phyloP scores from a whole-genome alignment of 2,113 vertebrate species.

The Romanogobio albipinnatus region DNA sequence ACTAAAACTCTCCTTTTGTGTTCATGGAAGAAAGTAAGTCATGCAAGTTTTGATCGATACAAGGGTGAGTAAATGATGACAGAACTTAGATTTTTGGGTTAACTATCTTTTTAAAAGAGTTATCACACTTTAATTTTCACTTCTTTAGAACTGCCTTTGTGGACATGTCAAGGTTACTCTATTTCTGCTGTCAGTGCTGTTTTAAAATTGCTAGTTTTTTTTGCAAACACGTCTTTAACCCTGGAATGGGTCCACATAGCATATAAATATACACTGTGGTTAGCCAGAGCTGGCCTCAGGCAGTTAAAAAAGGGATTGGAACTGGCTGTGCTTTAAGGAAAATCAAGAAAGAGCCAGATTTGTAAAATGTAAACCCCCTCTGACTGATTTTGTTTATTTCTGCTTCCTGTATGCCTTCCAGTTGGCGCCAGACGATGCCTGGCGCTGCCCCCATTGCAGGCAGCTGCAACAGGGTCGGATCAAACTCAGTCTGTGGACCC shows the following conservation, averaged over 20 bases:
- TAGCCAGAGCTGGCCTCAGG: slow-evolving; percentile 44
- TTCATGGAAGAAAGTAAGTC: neutral
- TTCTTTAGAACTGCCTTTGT: slow-evolving; percentile 5
- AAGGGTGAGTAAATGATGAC: neutral
- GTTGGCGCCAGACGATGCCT: slow-evolving; percentile 96
- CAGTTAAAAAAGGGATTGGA: slow-evolving; percentile 45
- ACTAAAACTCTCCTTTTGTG: neutral
- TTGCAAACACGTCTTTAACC: slow-evolving; percentile 43
- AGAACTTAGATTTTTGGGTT: neutral
- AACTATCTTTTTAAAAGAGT: neutral
- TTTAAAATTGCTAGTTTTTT: slow-evolving; percentile 54
- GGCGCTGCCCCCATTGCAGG: slow-evolving; percentile 98
- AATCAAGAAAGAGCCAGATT: slow-evolving; percentile 29
- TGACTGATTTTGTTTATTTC: slow-evolving; percentile 61
- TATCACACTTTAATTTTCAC: neutral
- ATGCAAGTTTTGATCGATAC: neutral
- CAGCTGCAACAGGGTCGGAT: slow-evolving; percentile 98
- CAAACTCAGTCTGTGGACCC: slow-evolving; percentile 95
- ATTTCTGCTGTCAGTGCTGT: slow-evolving; percentile 60
- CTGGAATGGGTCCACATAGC: slow-evolving; percentile 14
- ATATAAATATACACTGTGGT: slow-evolving; percentile 60
- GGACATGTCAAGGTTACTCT: slow-evolving; percentile 14
- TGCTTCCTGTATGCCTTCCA: slow-evolving; percentile 68
- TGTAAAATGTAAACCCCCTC: slow-evolving; percentile 32
- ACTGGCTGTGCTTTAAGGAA: slow-evolving; percentile 35